Percentiles rank a stretch among this genome's conserved stretches.
These are phyloP conservation scores for Erpobdella octoculata DNA, from an alignment of 2,888 invertebrate species.

Conservation along the genomic window DNA sequence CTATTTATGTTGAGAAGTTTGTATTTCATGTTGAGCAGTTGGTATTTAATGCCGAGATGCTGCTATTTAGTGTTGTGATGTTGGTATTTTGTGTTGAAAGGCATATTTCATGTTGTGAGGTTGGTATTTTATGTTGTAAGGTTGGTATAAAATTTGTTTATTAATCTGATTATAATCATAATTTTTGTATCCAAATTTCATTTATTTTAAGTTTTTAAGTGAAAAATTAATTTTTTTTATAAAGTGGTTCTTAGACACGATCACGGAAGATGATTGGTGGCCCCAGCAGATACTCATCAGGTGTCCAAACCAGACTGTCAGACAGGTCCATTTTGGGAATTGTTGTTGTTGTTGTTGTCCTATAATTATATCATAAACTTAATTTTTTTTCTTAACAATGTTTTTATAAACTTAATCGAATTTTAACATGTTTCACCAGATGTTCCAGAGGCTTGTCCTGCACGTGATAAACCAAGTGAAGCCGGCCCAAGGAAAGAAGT, in stretches of 20 bases:
- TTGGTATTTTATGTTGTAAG: too few relatives aligned
- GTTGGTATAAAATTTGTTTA: too few relatives aligned
- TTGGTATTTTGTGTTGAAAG: too few relatives aligned
- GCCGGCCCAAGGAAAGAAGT: slow-evolving; percentile 62
- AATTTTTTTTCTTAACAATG: not conserved
- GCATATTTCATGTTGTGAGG: too few relatives aligned
- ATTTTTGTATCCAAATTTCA: not conserved
- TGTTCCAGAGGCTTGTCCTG: slow-evolving; percentile 88
- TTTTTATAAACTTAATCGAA: not conserved
- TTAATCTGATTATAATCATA: not conserved
- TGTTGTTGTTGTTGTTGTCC: not conserved
- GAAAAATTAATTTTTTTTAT: too few relatives aligned
- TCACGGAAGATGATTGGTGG: slow-evolving; percentile 91
- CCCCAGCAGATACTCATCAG: slow-evolving; percentile 86
- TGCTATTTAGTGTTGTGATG: too few relatives aligned
- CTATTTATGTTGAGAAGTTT: too few relatives aligned
- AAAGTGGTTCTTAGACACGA: slow-evolving; percentile 84
- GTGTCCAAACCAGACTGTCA: slow-evolving; percentile 91
- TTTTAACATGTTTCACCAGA: too few relatives aligned
- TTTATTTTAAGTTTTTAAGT: slow-evolving; percentile 55
- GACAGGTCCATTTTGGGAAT: slow-evolving; percentile 62
- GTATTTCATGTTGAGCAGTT: too few relatives aligned
- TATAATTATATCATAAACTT: not conserved
- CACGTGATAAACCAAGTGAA: slow-evolving; percentile 82
- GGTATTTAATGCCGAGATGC: too few relatives aligned